These are phyloP conservation scores for Helarctos malayanus DNA, from an alignment of 2,797 vertebrate species.

Conservation along the genomic window DNA sequence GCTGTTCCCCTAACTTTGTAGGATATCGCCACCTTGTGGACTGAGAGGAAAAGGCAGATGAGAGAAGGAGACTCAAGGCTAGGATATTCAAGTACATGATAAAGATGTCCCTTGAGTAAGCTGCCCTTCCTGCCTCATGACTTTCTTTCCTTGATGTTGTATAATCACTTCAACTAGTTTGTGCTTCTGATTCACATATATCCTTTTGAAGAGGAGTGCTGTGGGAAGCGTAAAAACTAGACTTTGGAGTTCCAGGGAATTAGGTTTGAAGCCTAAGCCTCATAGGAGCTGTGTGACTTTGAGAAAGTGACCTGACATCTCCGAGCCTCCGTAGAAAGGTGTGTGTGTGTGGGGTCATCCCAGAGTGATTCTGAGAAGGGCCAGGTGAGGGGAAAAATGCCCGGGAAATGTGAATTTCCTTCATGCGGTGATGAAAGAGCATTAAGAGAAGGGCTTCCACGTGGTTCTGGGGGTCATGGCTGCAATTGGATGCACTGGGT, in stretches of 20 bases:
- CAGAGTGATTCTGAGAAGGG: not conserved
- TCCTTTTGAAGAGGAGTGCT: not conserved
- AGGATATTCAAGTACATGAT: not conserved
- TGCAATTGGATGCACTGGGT: not conserved
- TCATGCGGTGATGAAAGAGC: not conserved
- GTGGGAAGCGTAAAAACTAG: constrained; percentile 18
- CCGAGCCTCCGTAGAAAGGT: not conserved
- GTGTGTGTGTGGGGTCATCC: not conserved
- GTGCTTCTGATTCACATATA: not conserved
- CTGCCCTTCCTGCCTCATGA: constrained; percentile 35
- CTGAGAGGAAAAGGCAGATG: not conserved
- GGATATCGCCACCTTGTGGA: constrained; percentile 73
- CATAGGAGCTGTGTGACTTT: not conserved
- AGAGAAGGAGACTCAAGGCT: not conserved
- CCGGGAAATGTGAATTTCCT: not conserved
- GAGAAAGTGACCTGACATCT: not conserved
- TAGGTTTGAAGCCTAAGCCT: not conserved
- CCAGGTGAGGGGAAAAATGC: not conserved
- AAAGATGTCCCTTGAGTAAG: not conserved
- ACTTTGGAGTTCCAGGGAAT: not conserved
- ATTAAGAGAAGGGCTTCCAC: not conserved
- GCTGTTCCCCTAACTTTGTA: constrained; percentile 5
- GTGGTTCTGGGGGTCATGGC: not conserved
- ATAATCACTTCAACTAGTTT: not conserved
- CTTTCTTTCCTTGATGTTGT: constrained; percentile 39